Evolutionary conservation across 2,888 invertebrate species (phyloP).

Genomic region (Sarcophaga variegata): DNA sequence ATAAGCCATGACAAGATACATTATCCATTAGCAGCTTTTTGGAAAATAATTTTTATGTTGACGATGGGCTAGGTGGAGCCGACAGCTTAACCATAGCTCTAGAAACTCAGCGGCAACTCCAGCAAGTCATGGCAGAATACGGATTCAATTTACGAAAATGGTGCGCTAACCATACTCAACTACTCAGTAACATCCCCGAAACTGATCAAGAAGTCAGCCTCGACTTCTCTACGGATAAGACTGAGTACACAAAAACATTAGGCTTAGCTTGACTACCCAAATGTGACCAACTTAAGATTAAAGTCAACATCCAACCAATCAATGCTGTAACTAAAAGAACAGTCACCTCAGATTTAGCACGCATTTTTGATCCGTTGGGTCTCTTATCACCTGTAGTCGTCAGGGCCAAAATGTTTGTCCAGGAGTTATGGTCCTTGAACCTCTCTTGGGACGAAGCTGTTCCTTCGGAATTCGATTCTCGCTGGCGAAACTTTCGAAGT

Average conservation of each 20-base stretch:
- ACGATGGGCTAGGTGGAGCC: no score
- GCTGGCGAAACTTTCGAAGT: slow-evolving; percentile 3
- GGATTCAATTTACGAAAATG: slow-evolving; percentile 21
- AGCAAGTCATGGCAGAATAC: slow-evolving; percentile 11
- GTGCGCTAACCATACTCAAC: slow-evolving; percentile 10
- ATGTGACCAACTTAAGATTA: neutral
- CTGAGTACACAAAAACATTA: neutral
- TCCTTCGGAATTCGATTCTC: neutral
- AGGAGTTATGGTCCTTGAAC: slow-evolving; percentile 21
- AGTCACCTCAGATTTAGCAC: slow-evolving; percentile 1
- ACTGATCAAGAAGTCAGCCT: neutral
- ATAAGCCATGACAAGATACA: no score
- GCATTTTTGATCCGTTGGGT: slow-evolving; percentile 3
- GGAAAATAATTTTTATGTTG: no score
- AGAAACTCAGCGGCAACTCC: neutral
- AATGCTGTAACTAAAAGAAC: slow-evolving; percentile 8
- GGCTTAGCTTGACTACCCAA: neutral
- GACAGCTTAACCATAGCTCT: no score
- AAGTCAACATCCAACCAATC: neutral
- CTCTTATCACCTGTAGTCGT: slow-evolving; percentile 30
- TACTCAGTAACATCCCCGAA: neutral
- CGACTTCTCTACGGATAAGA: neutral
- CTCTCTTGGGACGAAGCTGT: slow-evolving; percentile 4
- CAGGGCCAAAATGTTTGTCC: slow-evolving; percentile 13
- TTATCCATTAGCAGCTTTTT: no score